Conservation (phyloP, 1,140 invertebrate genomes). For the Orius insidiosus region DNA sequence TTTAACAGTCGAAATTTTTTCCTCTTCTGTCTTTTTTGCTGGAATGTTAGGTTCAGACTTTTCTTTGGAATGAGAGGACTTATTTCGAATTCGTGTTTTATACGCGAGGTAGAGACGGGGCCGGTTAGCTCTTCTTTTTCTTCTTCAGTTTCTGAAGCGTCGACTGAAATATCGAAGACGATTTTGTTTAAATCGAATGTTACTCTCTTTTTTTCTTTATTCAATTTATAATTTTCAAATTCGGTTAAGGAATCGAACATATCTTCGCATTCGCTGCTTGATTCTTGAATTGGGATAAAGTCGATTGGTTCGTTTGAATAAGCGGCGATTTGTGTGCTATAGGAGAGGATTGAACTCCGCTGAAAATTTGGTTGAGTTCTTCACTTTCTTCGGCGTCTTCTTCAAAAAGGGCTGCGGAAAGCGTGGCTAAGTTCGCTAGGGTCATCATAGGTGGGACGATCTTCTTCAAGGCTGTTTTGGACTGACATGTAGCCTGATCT, state of each 20-base stretch:
- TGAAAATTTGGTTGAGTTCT: background rate
- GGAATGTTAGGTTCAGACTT: too few relatives aligned
- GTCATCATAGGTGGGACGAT: background rate
- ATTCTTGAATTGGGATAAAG: background rate
- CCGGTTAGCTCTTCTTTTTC: too few relatives aligned
- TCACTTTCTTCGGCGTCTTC: background rate
- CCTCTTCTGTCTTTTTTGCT: too few relatives aligned
- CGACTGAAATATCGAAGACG: background rate
- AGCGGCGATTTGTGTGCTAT: background rate
- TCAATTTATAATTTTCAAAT: background rate
- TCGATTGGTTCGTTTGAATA: background rate
- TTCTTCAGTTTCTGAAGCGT: too few relatives aligned
- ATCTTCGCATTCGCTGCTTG: background rate
- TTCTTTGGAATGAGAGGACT: too few relatives aligned
- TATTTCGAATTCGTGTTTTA: too few relatives aligned
- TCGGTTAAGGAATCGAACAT: background rate
- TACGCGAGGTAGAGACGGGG: too few relatives aligned
- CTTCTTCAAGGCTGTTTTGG: slow-evolving; percentile 3
- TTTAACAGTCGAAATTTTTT: too few relatives aligned
- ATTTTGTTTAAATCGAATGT: background rate
- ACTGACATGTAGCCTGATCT: background rate
- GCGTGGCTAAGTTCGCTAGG: background rate
- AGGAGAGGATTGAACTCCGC: background rate
- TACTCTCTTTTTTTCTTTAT: background rate
- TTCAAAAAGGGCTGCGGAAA: slow-evolving; percentile 5